Evolutionary conservation across 2,888 invertebrate genomes (phyloP), one percentile per base, ranked within the genome.

Genomic region (Brachynemurus nebulosus): DNA sequence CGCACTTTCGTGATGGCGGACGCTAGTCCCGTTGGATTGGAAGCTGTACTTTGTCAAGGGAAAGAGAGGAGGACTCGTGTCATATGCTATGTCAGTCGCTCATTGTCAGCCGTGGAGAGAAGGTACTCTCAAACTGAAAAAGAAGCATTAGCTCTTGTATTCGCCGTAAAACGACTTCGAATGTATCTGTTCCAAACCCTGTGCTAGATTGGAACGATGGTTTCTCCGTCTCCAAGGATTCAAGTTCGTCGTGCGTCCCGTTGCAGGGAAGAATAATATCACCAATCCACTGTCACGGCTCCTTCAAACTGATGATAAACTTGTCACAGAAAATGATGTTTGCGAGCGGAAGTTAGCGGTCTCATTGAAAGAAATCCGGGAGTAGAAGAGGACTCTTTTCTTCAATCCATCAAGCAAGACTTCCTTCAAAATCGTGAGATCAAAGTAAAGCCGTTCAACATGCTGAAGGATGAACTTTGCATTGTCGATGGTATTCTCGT

Each of bases 121-220:
- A 17, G 46, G 17, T 48, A 56, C 47, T 62, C 48, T 3, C 55
- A 54, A 37, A 51, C 52, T 7, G 55, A 54, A 43, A 50, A 50
- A 37, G 53, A 54, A 48, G 59, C 57, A 2, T 48, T 60, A 8
- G 53, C 55, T 11, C 46, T 62, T 4, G 50, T 61, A 14, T 63
- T 51, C 47, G 60, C 56, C 2, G 54, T 59, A 9, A 53, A 57
- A 39, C 51, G 53, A 43, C 65, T 64, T 48, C 52, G 59, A 41
- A 47, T 54, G n/a, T 64, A 57, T 45, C 20, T 64, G 36, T 18
- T 58, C 57, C 1, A 59, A 58, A 45, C 55, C 59, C 0, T 56
- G 56, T 36, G 61, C 59, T 0, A 33, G 61, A 7, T 52, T 60
- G 5, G 58, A 60, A 42, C 40, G 59, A 2, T 59, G 59, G 59